Conservation (phyloP, 2,797 vertebrate species). For the Sylvilagus floridanus region DNA sequence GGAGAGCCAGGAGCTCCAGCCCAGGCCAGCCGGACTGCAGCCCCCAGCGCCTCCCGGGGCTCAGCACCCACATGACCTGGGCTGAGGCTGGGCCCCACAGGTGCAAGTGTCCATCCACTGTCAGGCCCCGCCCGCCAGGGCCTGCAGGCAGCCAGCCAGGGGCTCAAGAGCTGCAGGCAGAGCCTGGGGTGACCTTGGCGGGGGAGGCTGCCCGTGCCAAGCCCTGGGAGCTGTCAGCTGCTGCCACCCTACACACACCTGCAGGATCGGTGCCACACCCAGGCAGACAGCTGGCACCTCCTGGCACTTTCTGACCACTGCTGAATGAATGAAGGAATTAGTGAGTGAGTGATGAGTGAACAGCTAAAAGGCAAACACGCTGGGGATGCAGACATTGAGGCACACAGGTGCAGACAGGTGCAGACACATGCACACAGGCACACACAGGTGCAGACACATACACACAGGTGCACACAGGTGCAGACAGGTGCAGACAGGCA, state of each 20-base stretch:
- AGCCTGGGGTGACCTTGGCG: not conserved
- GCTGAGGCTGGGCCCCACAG: too few relatives aligned
- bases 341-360: not conserved
- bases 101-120: too few relatives aligned
- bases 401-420: too few relatives aligned
- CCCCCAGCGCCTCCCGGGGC: not conserved
- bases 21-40: fast-evolving
- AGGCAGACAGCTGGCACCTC: not conserved
- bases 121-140: not conserved
- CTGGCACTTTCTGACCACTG: not conserved
- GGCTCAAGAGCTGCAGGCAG: too few relatives aligned
- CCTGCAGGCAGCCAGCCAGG: not conserved
- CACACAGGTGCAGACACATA: too few relatives aligned
- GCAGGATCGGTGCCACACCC: not conserved
- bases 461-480: too few relatives aligned
- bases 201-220: not conserved
- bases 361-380: not conserved
- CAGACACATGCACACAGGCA: too few relatives aligned
- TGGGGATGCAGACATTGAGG: not conserved
- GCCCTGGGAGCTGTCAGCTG: not conserved
- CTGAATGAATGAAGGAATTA: not conserved
- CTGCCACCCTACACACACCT: not conserved
- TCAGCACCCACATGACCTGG: not conserved
- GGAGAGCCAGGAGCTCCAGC: not conserved
- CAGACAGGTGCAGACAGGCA: too few relatives aligned